A percentile compares a stretch with the other conserved stretches of the same genome.
Conservation (phyloP, 2,797 vertebrate genomes). For the Tangara arthus region DNA sequence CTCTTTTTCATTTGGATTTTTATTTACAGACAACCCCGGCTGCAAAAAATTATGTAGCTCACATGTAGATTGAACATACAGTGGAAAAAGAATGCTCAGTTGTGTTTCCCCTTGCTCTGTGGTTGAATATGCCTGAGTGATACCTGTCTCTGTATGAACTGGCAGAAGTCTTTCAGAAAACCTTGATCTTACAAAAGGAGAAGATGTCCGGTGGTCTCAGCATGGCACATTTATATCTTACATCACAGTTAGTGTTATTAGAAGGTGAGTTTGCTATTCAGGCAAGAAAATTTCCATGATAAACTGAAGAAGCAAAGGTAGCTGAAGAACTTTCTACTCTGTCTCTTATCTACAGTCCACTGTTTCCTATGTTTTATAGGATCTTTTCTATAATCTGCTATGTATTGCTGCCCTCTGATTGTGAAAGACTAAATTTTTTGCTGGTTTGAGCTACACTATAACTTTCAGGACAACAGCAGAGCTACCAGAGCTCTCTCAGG, state of each 20-base stretch:
- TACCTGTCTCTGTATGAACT: background rate
- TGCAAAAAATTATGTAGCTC: background rate
- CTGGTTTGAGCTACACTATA: background rate
- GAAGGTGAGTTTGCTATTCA: background rate
- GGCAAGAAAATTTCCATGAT: background rate
- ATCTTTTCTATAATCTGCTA: background rate
- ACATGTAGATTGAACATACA: background rate
- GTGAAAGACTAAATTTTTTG: background rate
- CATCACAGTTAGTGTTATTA: background rate
- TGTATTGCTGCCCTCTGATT: background rate
- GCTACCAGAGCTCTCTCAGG: background rate
- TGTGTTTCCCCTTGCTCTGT: background rate
- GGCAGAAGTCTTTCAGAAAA: background rate
- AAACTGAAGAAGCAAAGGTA: background rate
- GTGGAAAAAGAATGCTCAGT: background rate
- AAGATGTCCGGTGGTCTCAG: background rate
- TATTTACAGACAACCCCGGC: background rate
- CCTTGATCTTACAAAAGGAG: background rate
- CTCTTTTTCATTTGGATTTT: background rate
- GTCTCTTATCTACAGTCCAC: background rate
- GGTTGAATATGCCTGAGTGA: background rate
- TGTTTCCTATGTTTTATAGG: background rate
- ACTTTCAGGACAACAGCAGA: background rate
- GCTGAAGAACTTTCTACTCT: background rate
- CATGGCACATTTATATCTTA: background rate